phyloP scores from a whole-genome alignment of 2,888 invertebrate genomes.

The Dinocampus coccinellae region DNA sequence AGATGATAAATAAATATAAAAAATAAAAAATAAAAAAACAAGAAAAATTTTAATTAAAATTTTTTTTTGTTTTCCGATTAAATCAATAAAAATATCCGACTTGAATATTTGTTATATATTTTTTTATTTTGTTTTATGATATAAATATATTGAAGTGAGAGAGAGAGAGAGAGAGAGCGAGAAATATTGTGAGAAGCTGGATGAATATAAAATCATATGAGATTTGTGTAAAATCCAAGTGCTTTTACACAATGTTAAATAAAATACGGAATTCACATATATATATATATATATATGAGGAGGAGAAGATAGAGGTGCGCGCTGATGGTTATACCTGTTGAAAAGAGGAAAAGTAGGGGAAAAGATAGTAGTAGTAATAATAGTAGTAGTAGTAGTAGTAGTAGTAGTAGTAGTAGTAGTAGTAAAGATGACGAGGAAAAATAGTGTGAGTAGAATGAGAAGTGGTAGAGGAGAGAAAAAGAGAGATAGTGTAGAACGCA shows the following conservation, averaged over 20 bases:
- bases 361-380: background rate
- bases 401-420: conserved; percentile 13
- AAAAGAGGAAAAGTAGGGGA: conserved; percentile 48
- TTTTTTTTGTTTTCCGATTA: background rate
- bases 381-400: conserved; percentile 21
- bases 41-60: background rate
- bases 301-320: background rate
- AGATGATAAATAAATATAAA: background rate
- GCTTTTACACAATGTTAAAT: background rate
- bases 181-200: background rate
- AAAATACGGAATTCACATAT: background rate
- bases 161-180: no score
- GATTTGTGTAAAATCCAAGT: background rate
- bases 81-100: background rate
- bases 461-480: conserved; percentile 32
- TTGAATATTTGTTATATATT: background rate
- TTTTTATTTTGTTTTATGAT: no score
- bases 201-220: background rate
- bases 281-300: background rate
- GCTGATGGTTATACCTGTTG: conserved; percentile 37
- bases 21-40: background rate
- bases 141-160: no score
- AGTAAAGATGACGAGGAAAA: conserved; percentile 15
- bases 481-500: conserved; percentile 41
- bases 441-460: conserved; percentile 8